These are phyloP conservation scores for Gryllus bimaculatus DNA, from an alignment of 1,140 invertebrate genomes.

Conservation along the genomic window DNA sequence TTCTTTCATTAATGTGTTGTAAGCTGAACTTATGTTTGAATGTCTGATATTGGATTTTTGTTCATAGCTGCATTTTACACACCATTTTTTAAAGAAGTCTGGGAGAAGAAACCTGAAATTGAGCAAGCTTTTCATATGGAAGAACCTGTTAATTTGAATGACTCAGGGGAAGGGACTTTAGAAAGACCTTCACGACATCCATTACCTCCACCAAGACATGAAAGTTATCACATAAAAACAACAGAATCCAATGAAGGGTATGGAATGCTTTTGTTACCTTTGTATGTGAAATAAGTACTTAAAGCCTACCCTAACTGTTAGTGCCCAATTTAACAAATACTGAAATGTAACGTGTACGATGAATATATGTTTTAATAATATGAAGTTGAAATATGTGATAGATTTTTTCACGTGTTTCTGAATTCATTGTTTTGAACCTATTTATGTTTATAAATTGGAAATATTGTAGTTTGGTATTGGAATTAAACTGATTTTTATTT, in stretches of 20 bases:
- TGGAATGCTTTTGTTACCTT: constrained; percentile 22
- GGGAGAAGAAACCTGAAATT: constrained; percentile 91
- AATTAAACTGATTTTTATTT: too few relatives aligned
- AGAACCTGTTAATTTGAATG: constrained; percentile 52
- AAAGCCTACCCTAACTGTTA: neutral
- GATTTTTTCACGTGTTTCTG: too few relatives aligned
- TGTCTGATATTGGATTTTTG: too few relatives aligned
- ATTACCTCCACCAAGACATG: constrained; percentile 44
- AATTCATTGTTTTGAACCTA: too few relatives aligned
- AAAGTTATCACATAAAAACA: constrained; percentile 36
- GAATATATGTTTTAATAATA: neutral
- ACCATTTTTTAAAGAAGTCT: constrained; percentile 91
- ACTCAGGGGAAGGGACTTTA: constrained; percentile 59
- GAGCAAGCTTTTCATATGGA: constrained; percentile 88
- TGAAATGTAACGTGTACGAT: neutral
- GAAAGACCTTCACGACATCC: constrained; percentile 53
- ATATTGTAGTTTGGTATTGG: too few relatives aligned
- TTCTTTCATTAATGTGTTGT: neutral
- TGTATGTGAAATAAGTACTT: neutral
- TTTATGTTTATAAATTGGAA: too few relatives aligned
- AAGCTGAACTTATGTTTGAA: constrained; percentile 27
- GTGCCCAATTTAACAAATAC: neutral
- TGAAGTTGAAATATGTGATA: too few relatives aligned
- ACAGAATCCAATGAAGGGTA: constrained; percentile 47
- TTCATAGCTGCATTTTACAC: constrained; percentile 81